Evolutionary conservation across 2,797 vertebrate genomes (phyloP), one percentile per base, ranked within the genome.

Genomic region (Heliangelus exortis): DNA sequence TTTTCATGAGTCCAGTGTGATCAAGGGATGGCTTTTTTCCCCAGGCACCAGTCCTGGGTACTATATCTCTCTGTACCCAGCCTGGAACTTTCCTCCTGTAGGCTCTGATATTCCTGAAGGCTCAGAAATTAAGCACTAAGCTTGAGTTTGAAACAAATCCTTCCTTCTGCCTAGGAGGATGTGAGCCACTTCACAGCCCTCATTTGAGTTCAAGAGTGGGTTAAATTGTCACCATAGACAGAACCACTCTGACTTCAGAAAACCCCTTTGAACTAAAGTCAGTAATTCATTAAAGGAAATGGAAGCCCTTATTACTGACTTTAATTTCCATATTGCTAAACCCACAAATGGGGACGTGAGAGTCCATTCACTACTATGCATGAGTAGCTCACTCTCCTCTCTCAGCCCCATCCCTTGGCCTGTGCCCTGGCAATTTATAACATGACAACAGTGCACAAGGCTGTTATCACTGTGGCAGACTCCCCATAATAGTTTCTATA

Each of bases 241-340:
- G 23, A 81, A 41, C 41, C 48, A 63, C 47, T 91, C 45, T 47
- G 50, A 19, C 80, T 92, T 58, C 89, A 87, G 78, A 48, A 58
- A 55, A 74, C 85, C 58, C 58, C 78, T 1, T 48, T 93, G 89
- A 95, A 93, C 91, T 63, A 8, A 12, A 92, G 84, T n/a, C 84
- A 57, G 79, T 71, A 82, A 92, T 67, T 96, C 75, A 93, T 94
- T 92, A 90, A 58, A 82, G 75, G 90, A 88, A 96, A 92, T 65
- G 25, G 88, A 93, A 84, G 53, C 55, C 79, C 94, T 96, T 87
- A 94, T 95, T 92, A 84, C 22, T 61, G 65, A 43, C 62, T 90
- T 84, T 73, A 76, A 91, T 96, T 89, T 92, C 80, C 68, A 47
- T 45, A 68, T 87, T 68, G 66, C 90, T 77, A 34, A 82, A 91